A percentile compares a stretch with the other conserved stretches of the same genome.
These are phyloP conservation scores for Amphipyra tragopoginis DNA, from an alignment of 2,888 invertebrate genomes.

Conservation along the genomic window DNA sequence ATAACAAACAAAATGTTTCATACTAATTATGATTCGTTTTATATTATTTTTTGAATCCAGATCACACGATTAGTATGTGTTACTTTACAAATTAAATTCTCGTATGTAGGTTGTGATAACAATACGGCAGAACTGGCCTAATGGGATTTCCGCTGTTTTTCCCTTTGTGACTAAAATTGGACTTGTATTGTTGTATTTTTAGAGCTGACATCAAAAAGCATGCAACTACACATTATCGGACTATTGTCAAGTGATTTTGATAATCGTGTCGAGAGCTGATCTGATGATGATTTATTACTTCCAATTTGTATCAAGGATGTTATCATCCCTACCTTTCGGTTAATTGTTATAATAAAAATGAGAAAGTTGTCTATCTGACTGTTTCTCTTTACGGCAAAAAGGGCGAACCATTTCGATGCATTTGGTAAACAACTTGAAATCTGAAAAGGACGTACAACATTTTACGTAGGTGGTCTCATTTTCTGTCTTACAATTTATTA, in stretches of 20 bases:
- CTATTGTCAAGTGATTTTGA: not conserved
- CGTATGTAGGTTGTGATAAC: conserved; percentile 63
- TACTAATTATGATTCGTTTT: conserved; percentile 18
- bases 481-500: not conserved
- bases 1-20: not conserved
- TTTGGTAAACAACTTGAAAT: too few species aligned
- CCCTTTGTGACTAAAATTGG: conserved; percentile 45
- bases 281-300: too few species aligned
- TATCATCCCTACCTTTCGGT: too few species aligned
- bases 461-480: too few species aligned
- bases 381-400: too few species aligned
- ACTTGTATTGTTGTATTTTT: conserved; percentile 29
- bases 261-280: too few species aligned
- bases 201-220: conserved; percentile 32
- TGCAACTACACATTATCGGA: not conserved
- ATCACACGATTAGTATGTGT: conserved; percentile 57
- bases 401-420: too few species aligned
- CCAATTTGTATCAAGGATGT: too few species aligned
- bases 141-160: conserved; percentile 60
- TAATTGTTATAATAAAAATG: too few species aligned
- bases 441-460: too few species aligned
- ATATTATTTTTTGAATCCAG: conserved; percentile 35
- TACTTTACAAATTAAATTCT: conserved; percentile 46
- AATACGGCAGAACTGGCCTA: conserved; percentile 38
- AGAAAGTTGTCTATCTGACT: too few species aligned